Percentiles rank a stretch among this genome's conserved stretches.
These are phyloP conservation scores for Drosophila trapezifrons DNA, from an alignment of 1,140 invertebrate species.

Conservation along the genomic window DNA sequence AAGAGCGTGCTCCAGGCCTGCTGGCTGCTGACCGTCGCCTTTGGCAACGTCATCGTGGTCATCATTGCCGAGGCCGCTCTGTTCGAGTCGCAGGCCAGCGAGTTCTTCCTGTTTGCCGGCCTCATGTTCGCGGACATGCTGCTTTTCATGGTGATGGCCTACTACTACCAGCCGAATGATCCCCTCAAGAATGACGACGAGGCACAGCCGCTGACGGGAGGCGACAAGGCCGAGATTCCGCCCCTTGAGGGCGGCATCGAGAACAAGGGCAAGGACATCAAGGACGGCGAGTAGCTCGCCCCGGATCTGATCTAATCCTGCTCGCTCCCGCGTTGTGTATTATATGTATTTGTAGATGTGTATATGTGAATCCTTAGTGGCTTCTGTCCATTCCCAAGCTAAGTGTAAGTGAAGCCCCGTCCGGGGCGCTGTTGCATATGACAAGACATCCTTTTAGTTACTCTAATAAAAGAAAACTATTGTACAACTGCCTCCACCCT, in stretches of 20 bases:
- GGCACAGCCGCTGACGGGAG: slow-evolving; percentile 49
- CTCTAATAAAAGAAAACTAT: slow-evolving; percentile 47
- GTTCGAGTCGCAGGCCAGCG: slow-evolving; percentile 85
- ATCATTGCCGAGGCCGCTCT: slow-evolving; percentile 86
- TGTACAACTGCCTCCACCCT: not conserved
- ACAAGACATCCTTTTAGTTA: slow-evolving; percentile 57
- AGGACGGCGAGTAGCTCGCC: slow-evolving; percentile 32
- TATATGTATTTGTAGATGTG: slow-evolving; percentile 50
- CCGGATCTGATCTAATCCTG: slow-evolving; percentile 2
- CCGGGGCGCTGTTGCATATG: slow-evolving; percentile 62
- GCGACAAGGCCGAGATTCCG: slow-evolving; percentile 28
- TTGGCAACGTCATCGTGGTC: slow-evolving; percentile 92
- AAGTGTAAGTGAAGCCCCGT: slow-evolving; percentile 34
- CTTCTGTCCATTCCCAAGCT: slow-evolving; percentile 55
- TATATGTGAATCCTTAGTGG: slow-evolving; percentile 30
- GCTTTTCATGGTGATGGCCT: slow-evolving; percentile 91
- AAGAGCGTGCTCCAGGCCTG: slow-evolving; percentile 95
- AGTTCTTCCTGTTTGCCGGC: slow-evolving; percentile 95
- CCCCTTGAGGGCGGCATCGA: slow-evolving; percentile 57
- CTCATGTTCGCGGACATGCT: slow-evolving; percentile 93
- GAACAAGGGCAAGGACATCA: slow-evolving; percentile 61
- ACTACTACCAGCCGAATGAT: slow-evolving; percentile 86
- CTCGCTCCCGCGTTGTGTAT: slow-evolving; percentile 55
- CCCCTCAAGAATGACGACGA: slow-evolving; percentile 52
- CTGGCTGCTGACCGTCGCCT: slow-evolving; percentile 95